Conservation (phyloP, 2,797 vertebrate genomes). For the Amniataba percoides region DNA sequence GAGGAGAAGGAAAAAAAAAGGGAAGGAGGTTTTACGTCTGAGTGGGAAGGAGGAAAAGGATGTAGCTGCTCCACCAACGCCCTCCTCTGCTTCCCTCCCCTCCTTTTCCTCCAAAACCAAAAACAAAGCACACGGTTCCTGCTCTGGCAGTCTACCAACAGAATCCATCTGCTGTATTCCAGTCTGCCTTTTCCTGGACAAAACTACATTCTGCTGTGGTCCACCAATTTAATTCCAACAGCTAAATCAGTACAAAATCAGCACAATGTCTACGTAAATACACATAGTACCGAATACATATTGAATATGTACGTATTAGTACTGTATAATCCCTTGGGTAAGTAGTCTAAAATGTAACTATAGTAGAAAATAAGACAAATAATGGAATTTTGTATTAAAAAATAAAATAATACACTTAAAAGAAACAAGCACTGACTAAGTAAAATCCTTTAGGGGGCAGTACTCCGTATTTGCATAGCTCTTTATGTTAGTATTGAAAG, state of each 20-base stretch:
- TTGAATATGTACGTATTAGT: no score
- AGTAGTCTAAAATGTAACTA: not conserved
- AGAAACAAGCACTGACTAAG: not conserved
- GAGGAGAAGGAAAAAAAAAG: conserved; percentile 28
- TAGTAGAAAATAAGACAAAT: not conserved
- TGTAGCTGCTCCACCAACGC: conserved; percentile 71
- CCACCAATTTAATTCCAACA: conserved; percentile 9
- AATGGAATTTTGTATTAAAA: not conserved
- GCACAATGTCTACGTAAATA: not conserved
- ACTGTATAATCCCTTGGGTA: not conserved
- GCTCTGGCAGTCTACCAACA: conserved; percentile 64
- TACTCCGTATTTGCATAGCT: not conserved
- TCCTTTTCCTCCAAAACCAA: conserved; percentile 71
- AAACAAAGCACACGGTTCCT: conserved; percentile 77
- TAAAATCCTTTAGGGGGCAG: conserved; percentile 6
- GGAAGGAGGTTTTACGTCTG: conserved; percentile 44
- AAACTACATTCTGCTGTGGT: conserved; percentile 42
- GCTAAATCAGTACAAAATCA: conserved; percentile 15
- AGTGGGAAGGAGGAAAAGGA: conserved; percentile 74
- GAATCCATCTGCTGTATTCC: conserved; percentile 58
- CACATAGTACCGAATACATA: not conserved
- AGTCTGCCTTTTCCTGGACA: conserved; percentile 58
- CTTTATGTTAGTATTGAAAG: not conserved
- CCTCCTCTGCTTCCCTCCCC: conserved; percentile 70
- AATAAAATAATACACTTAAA: not conserved